Base-by-base conservation (phyloP, 2,797 vertebrate species). In the Chaetodon trifasciatus region DNA sequence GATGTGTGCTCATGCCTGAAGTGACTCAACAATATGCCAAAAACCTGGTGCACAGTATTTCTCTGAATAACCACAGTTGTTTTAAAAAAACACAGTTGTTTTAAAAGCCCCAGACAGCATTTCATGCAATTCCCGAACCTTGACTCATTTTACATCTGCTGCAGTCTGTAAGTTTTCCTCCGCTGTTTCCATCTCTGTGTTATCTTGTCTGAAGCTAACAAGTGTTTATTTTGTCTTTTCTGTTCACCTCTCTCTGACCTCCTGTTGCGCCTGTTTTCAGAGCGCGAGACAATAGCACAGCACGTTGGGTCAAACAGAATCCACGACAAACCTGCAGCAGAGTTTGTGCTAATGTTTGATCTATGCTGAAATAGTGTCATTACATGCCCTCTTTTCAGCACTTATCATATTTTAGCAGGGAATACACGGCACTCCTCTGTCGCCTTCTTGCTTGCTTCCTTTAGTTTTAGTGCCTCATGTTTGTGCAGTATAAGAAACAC, bases 181-280 rank as follows among this genome's bases (percentile, higher is more conserved):
- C 3, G 2, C 28, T 9, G 8, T 63, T 17, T 53, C 12, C 56
- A 19, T 28, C 49, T 57, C 52, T 44, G 16, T 2, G 28, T 62
- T 13, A 2, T 7, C 46, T 32, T 35, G 69, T 23, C 49, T 46
- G 47, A 52, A 58, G 58, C 37, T 19, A 28, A 32, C 46, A 77
- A 42, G 35, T 76, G 56, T 49, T 77, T n/a, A 35, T 63, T 49
- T 58, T 73, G 24, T 68, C 40, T 71, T 53, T 72, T 49, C 47
- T 35, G 3, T 46, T 71, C 67, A 61, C 56, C 64, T 49, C n/a
- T n/a, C 47, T 52, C n/a, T 66, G 76, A 65, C 70, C 35, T 37
- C 56, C 64, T 46, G 67, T 32, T 53, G 74, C 66, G 65, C 49
- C 57, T 73, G 50, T 70, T 79, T 58, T 73, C 73, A 56, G 42